These are phyloP conservation scores for Dallia pectoralis DNA, from an alignment of 2,797 vertebrate genomes.

Conservation along the genomic window DNA sequence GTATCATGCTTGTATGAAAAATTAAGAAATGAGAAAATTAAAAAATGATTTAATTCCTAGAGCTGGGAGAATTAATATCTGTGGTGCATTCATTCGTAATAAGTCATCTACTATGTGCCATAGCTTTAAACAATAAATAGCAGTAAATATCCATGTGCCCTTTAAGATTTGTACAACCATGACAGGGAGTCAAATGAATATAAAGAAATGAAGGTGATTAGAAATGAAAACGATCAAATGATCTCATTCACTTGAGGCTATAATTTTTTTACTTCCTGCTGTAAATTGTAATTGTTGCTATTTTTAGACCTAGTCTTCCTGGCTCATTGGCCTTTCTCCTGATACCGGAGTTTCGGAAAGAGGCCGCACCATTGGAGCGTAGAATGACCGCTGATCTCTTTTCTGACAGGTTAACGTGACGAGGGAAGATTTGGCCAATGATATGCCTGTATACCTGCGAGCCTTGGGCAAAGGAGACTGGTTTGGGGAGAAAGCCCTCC, in stretches of 20 bases:
- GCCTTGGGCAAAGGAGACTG: slow-evolving; percentile 85
- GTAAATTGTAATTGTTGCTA: background rate
- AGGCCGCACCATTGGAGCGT: background rate
- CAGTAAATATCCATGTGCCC: no score
- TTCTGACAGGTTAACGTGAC: slow-evolving; percentile 82
- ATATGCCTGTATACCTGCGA: slow-evolving; percentile 79
- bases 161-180: no score
- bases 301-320: background rate
- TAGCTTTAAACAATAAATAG: no score
- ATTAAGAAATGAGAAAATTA: no score
- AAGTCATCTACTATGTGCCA: no score
- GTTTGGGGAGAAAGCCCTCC: slow-evolving; percentile 91
- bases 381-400: background rate
- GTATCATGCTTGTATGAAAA: no score
- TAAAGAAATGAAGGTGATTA: no score
- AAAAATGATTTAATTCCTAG: background rate
- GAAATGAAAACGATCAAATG: no score
- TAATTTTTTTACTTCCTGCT: background rate
- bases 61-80: background rate
- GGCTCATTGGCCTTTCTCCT: background rate
- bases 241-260: background rate
- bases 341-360: background rate
- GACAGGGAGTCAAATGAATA: no score
- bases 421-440: slow-evolving; percentile 80
- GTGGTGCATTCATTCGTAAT: background rate